These are phyloP conservation scores for Tapirus indicus DNA, from an alignment of 2,797 vertebrate genomes.

Conservation along the genomic window DNA sequence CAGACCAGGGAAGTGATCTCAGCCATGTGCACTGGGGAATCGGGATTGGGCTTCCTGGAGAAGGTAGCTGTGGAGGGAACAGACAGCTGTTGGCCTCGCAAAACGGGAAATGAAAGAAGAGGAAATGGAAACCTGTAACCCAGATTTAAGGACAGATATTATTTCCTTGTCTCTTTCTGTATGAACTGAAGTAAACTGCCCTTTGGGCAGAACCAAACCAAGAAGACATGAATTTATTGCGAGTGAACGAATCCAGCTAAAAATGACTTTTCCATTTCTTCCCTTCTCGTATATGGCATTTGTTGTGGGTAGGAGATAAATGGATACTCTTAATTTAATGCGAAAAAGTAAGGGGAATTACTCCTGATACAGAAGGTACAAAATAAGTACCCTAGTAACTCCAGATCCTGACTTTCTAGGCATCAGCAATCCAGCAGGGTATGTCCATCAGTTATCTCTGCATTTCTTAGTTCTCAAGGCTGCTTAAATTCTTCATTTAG, in stretches of 20 bases:
- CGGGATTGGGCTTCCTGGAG: neutral
- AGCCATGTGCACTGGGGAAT: constrained; percentile 53
- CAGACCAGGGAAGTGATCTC: constrained; percentile 74
- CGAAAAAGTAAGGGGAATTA: constrained; percentile 1
- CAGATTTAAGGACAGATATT: constrained; percentile 69
- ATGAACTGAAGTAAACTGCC: constrained; percentile 17
- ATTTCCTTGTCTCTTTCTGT: constrained; percentile 72
- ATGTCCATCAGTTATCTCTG: neutral
- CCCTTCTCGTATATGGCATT: neutral
- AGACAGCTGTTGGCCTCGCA: constrained; percentile 67
- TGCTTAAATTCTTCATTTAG: neutral
- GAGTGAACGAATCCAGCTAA: neutral
- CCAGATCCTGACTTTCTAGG: neutral
- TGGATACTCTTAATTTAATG: neutral
- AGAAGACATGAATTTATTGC: neutral
- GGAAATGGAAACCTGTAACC: constrained; percentile 62
- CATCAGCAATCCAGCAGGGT: neutral
- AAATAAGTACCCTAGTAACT: neutral
- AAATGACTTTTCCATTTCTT: neutral
- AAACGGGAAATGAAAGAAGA: constrained; percentile 61
- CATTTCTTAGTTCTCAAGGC: neutral
- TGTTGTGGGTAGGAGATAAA: neutral
- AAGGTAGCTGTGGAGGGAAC: constrained; percentile 55
- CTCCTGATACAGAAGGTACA: neutral
- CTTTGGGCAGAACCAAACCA: constrained; percentile 45